Evolutionary conservation across 2,113 vertebrate species (phyloP).

Genomic region (Mobula hypostoma): DNA sequence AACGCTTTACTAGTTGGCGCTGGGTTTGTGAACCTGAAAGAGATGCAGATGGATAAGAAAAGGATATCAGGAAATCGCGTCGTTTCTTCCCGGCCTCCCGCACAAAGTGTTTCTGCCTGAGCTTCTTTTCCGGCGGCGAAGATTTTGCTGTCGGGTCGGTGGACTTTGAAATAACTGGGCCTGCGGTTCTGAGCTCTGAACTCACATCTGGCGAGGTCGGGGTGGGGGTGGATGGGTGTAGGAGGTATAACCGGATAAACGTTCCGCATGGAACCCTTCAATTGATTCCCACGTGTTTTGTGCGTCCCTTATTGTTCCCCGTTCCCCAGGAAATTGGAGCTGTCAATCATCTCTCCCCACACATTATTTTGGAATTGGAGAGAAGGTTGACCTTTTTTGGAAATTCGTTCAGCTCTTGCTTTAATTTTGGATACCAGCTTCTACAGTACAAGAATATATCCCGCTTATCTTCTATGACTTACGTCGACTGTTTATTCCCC

Average conservation of each 20-base stretch:
- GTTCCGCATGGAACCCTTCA: not conserved
- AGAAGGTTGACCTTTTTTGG: not conserved
- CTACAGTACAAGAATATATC: not conserved
- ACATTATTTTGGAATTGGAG: not conserved
- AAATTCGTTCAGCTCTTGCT: not conserved
- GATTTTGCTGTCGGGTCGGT: not conserved
- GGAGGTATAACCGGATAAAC: not conserved
- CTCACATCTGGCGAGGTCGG: not conserved
- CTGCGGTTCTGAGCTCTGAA: not conserved
- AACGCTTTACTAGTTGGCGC: not conserved
- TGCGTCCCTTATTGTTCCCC: not conserved
- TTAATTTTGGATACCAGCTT: not conserved
- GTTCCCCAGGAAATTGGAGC: conserved; percentile 9
- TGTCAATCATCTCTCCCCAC: not conserved
- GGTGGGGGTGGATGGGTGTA: not conserved
- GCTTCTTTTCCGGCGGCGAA: not conserved
- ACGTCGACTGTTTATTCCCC: too few species aligned
- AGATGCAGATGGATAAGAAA: not conserved
- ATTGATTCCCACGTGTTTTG: conserved; percentile 28
- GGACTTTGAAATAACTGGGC: too few species aligned
- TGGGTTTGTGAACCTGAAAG: not conserved
- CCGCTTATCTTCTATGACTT: not conserved
- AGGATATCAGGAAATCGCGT: not conserved
- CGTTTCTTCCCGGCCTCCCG: too few species aligned
- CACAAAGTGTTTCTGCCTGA: not conserved